Evolutionary conservation across 2,113 vertebrate species (phyloP).

Genomic region (Coreoperca whiteheadi): DNA sequence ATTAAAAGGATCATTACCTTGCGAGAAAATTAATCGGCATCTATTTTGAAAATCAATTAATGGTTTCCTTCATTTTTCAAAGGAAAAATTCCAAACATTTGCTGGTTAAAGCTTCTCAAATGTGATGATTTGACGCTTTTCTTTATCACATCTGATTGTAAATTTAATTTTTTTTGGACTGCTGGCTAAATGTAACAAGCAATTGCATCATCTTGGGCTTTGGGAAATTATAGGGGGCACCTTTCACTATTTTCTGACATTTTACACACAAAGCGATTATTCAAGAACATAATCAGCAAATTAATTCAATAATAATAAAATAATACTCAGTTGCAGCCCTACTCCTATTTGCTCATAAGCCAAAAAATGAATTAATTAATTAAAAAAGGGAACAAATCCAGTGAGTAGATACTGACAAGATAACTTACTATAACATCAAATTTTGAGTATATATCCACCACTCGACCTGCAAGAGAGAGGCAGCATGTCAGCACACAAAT

Average conservation of each 20-base stretch:
- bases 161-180: neutral
- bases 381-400: neutral
- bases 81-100: neutral
- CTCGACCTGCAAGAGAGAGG: constrained; percentile 86
- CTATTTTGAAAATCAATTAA: neutral
- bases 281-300: neutral
- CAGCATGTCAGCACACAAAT: constrained; percentile 4
- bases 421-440: constrained; percentile 98
- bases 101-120: neutral
- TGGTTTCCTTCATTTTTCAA: neutral
- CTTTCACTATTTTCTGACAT: no score
- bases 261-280: neutral
- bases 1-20: neutral
- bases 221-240: neutral
- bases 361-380: neutral
- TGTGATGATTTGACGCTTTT: neutral
- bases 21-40: neutral
- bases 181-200: neutral
- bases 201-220: neutral
- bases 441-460: constrained; percentile 98
- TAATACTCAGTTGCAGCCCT: neutral
- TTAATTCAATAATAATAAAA: neutral
- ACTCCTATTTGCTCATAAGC: neutral
- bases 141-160: neutral
- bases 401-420: neutral